A percentile compares a stretch with the other conserved stretches of the same genome.
These are phyloP conservation scores for Tetraneura akinire DNA, from an alignment of 1,140 invertebrate species.

Conservation along the genomic window DNA sequence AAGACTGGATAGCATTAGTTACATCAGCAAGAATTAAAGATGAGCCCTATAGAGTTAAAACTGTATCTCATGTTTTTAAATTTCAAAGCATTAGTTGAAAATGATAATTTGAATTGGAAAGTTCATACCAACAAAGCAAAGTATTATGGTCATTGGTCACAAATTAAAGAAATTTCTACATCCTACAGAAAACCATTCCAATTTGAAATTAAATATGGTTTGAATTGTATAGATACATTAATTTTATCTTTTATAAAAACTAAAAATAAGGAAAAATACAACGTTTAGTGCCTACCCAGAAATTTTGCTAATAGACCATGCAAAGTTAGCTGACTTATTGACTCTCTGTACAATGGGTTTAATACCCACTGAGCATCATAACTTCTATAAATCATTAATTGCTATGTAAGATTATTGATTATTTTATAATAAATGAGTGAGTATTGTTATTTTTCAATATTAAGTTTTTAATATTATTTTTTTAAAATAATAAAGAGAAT, in stretches of 20 bases:
- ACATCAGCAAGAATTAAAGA: background rate
- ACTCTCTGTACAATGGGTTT: background rate
- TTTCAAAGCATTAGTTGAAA: background rate
- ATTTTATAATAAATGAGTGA: too few relatives aligned
- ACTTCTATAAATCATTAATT: background rate
- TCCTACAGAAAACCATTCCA: background rate
- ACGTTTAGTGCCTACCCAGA: background rate
- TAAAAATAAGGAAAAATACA: background rate
- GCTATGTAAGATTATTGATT: too few relatives aligned
- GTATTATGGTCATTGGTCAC: background rate
- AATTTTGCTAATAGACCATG: background rate
- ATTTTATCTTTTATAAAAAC: background rate
- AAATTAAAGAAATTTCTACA: background rate
- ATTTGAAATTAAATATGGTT: background rate
- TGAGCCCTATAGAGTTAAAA: background rate
- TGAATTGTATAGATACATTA: background rate
- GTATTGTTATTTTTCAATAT: too few relatives aligned
- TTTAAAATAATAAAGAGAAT: too few relatives aligned
- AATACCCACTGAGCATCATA: background rate
- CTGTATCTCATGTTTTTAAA: background rate
- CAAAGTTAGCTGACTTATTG: background rate
- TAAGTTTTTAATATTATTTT: too few relatives aligned
- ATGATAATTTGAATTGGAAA: background rate
- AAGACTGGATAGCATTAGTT: background rate
- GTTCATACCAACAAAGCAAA: background rate